phyloP scores from a whole-genome alignment of 2,113 vertebrate species.

The Mungos mungo region DNA sequence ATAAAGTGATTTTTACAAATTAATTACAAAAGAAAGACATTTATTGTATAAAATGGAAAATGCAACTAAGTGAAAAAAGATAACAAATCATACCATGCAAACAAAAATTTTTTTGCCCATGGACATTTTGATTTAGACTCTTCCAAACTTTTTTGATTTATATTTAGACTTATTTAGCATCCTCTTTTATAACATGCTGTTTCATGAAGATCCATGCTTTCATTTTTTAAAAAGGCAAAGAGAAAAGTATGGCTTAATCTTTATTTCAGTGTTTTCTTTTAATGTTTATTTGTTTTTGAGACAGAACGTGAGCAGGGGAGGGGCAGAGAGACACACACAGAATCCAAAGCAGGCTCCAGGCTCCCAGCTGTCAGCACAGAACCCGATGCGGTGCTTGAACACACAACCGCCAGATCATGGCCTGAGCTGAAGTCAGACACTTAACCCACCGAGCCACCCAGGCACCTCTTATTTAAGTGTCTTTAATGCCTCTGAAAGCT shows the following conservation, averaged over 20 bases:
- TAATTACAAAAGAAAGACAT: not conserved
- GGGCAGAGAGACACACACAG: too few species aligned
- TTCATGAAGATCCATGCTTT: not conserved
- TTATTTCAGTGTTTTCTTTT: not conserved
- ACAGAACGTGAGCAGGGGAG: too few species aligned
- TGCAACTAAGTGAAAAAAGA: not conserved
- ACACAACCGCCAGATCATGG: too few species aligned
- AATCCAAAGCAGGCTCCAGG: too few species aligned
- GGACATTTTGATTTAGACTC: not conserved
- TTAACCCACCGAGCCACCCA: too few species aligned
- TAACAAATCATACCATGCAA: not conserved
- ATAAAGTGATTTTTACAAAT: conserved; percentile 22
- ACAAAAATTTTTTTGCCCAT: not conserved
- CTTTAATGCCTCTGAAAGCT: not conserved
- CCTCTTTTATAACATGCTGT: not conserved
- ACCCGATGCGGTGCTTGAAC: too few species aligned
- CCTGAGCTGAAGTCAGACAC: too few species aligned
- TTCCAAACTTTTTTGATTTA: not conserved
- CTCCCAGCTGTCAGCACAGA: too few species aligned
- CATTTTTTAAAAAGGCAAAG: not conserved
- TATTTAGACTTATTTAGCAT: conserved; percentile 16
- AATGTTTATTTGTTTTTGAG: too few species aligned
- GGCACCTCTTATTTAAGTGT: not conserved
- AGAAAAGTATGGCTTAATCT: not conserved
- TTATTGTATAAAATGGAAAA: conserved; percentile 13